Evolutionary conservation across 2,888 invertebrate species (phyloP).

Genomic region (Drosophila subquinaria): DNA sequence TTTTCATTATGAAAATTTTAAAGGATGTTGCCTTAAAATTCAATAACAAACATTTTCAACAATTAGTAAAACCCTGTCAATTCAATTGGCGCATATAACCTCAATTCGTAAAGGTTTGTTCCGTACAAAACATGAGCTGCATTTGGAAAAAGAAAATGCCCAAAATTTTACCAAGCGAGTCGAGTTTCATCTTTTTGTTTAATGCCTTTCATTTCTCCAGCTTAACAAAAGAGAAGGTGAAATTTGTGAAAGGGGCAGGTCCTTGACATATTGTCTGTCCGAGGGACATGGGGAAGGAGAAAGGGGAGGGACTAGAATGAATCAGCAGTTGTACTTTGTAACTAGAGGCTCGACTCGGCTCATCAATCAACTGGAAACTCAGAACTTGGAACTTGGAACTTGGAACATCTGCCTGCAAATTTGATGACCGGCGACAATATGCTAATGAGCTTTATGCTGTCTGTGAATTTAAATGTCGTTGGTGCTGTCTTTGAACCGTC

Average conservation of each 20-base stretch:
- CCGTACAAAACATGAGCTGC: background rate
- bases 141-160: conserved; percentile 1
- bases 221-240: conserved; percentile 29
- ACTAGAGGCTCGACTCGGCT: conserved; percentile 9
- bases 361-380: conserved; percentile 52
- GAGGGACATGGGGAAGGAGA: no score
- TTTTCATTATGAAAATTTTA: background rate
- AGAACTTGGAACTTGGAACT: conserved; percentile 24
- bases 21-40: background rate
- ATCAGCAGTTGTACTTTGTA: conserved; percentile 16
- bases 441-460: conserved; percentile 50
- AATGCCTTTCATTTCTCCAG: conserved; percentile 30
- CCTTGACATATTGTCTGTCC: conserved; percentile 11
- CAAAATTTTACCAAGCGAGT: background rate
- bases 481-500: conserved; percentile 14
- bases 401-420: conserved; percentile 41
- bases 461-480: conserved; percentile 36
- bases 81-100: conserved; percentile 6
- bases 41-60: conserved; percentile 4
- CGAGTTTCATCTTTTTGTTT: conserved; percentile 7
- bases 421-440: conserved; percentile 49
- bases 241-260: conserved; percentile 7
- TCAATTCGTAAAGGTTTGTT: conserved; percentile 1
- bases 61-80: conserved; percentile 11
- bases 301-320: conserved; percentile 6